phyloP scores from a whole-genome alignment of 2,797 vertebrate genomes.

The Acanthiza pusilla region DNA sequence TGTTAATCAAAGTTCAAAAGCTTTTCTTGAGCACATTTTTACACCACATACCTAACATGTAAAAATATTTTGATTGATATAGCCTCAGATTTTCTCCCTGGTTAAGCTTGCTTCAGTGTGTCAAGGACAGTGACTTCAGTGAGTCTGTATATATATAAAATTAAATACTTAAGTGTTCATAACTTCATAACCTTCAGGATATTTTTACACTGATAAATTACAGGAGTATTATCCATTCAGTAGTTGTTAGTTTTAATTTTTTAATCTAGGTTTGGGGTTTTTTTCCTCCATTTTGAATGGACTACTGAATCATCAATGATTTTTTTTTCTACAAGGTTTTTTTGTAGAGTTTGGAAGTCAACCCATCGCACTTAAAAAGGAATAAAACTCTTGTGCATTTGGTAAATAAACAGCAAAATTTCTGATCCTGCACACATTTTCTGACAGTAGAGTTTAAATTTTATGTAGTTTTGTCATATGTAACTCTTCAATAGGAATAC shows the following conservation, averaged over 20 bases:
- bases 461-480: neutral
- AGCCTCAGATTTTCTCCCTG: neutral
- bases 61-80: neutral
- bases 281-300: neutral
- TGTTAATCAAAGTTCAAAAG: neutral
- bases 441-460: neutral
- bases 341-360: neutral
- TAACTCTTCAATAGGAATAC: neutral
- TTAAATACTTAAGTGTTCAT: neutral
- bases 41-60: neutral
- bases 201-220: neutral
- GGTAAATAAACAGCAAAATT: neutral
- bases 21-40: neutral
- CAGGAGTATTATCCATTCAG: neutral
- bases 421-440: neutral
- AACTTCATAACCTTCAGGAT: neutral
- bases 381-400: neutral
- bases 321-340: neutral
- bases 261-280: neutral
- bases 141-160: neutral
- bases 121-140: neutral
- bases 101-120: neutral
- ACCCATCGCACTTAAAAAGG: neutral
- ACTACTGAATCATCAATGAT: neutral
- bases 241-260: neutral